A percentile compares a stretch with the other conserved stretches of the same genome.
Evolutionary conservation across 2,888 invertebrate genomes (phyloP).

Genomic region (Apamea epomidion): DNA sequence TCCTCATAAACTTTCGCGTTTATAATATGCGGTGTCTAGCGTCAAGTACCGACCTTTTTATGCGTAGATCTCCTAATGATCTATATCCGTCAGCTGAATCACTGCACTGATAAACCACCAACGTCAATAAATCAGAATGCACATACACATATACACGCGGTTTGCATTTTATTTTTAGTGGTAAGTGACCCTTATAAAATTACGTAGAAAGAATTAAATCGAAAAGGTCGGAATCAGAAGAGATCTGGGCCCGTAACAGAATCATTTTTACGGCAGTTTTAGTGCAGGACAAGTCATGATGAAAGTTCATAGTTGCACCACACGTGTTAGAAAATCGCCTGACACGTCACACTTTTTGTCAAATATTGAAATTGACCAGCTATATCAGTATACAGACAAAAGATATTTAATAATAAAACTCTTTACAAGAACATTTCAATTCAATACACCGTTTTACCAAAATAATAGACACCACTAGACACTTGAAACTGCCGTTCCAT

Average conservation of each 20-base stretch:
- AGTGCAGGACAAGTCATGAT: neutral
- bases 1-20: neutral
- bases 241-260: neutral
- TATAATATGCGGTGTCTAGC: neutral
- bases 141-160: conserved; percentile 18
- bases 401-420: neutral
- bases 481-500: conserved; percentile 27
- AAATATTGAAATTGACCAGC: neutral
- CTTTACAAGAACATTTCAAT: neutral
- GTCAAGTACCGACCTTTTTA: conserved; percentile 25
- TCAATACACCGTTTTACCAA: conserved; percentile 11
- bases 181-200: neutral
- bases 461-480: conserved; percentile 13
- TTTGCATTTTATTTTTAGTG: conserved; percentile 46
- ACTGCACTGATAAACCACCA: conserved; percentile 48
- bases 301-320: neutral
- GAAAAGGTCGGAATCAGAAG: neutral
- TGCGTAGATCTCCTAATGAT: conserved; percentile 47
- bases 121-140: conserved; percentile 53
- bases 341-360: conserved; percentile 1
- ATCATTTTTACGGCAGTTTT: neutral
- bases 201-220: neutral
- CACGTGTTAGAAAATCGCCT: neutral
- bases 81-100: conserved; percentile 56
- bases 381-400: neutral